Evolutionary conservation across 2,797 vertebrate species (phyloP).

Genomic region (Ciconia nigra): DNA sequence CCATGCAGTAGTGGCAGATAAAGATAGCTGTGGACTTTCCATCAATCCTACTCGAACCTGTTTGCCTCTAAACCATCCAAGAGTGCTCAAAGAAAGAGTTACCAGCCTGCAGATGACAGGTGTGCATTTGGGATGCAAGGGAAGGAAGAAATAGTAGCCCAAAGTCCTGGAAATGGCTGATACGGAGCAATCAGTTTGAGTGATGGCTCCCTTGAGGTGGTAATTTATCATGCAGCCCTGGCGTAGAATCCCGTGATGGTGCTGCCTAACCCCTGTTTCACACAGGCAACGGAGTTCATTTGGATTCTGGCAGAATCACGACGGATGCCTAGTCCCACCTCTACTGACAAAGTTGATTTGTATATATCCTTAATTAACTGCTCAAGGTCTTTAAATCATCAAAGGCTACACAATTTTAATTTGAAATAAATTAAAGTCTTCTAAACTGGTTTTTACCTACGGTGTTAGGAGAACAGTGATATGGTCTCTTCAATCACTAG

Average conservation of each 20-base stretch:
- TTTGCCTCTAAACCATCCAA: slow-evolving; percentile 42
- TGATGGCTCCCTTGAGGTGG: slow-evolving; percentile 83
- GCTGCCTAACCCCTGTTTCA: slow-evolving; percentile 73
- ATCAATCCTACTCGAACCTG: slow-evolving; percentile 58
- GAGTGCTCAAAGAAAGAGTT: slow-evolving; percentile 32
- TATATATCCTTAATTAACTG: slow-evolving; percentile 60
- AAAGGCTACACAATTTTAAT: slow-evolving; percentile 56
- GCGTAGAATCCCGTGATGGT: slow-evolving; percentile 56
- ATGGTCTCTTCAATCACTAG: neutral
- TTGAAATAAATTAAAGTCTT: slow-evolving; percentile 55
- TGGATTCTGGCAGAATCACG: slow-evolving; percentile 64
- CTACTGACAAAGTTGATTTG: slow-evolving; percentile 55
- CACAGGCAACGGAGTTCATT: slow-evolving; percentile 73
- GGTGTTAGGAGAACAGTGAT: neutral
- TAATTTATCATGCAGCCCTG: slow-evolving; percentile 85
- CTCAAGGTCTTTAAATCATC: slow-evolving; percentile 55
- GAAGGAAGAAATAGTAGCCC: slow-evolving; percentile 77
- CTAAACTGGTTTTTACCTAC: neutral
- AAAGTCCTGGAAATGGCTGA: slow-evolving; percentile 85
- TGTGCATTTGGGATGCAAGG: slow-evolving; percentile 42
- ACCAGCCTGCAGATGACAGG: slow-evolving; percentile 71
- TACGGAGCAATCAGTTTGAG: slow-evolving; percentile 85
- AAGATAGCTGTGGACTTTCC: slow-evolving; percentile 31
- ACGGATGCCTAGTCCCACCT: slow-evolving; percentile 27
- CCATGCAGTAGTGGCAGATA: neutral